Percentiles rank a stretch among this genome's conserved stretches.
phyloP scores from a whole-genome alignment of 2,888 invertebrate genomes.

The Lottia gigantea region DNA sequence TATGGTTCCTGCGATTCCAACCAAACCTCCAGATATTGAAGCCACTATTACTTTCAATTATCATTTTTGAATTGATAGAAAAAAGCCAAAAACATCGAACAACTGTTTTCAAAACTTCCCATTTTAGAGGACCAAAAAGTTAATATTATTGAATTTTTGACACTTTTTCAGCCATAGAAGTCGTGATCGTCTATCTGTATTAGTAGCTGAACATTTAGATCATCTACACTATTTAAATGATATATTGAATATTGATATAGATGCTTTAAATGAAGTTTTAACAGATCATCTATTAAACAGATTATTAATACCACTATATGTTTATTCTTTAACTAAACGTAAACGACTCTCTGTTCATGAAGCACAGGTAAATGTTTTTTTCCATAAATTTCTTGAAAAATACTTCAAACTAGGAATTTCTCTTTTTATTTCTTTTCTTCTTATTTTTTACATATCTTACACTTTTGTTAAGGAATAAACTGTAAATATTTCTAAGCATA shows the following conservation, averaged over 20 bases:
- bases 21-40: too few relatives aligned
- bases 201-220: conserved; percentile 97
- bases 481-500: too few relatives aligned
- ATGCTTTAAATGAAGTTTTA: conserved; percentile 91
- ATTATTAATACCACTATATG: conserved; percentile 90
- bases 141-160: conserved; percentile 20
- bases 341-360: conserved; percentile 67
- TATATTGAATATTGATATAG: conserved; percentile 90
- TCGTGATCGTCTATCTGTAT: conserved; percentile 87
- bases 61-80: not conserved
- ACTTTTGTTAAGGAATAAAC: too few relatives aligned
- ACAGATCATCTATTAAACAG: conserved; percentile 94
- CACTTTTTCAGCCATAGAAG: conserved; percentile 84
- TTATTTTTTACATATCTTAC: too few relatives aligned
- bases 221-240: conserved; percentile 97
- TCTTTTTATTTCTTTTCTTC: too few relatives aligned
- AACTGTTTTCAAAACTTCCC: too few relatives aligned
- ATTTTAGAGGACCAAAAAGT: too few relatives aligned
- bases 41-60: not conserved
- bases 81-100: not conserved
- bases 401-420: too few relatives aligned
- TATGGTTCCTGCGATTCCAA: too few relatives aligned
- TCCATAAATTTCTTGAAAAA: too few relatives aligned
- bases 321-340: conserved; percentile 82
- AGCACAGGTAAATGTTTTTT: conserved; percentile 49